Base-by-base conservation (phyloP, 2,888 invertebrate genomes). In the Dorcus parallelipipedus region DNA sequence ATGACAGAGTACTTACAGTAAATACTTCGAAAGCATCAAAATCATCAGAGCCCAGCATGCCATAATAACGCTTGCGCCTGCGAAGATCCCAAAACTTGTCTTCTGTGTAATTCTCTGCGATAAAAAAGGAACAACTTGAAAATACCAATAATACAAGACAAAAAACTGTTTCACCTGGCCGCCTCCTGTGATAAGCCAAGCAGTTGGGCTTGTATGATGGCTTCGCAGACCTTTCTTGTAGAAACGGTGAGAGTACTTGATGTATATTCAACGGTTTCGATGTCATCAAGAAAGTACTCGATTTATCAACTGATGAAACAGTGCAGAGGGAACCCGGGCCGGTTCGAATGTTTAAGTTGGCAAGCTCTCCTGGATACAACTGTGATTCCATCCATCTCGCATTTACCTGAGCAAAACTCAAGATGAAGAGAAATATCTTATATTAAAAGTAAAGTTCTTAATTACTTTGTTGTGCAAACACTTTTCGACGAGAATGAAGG, bases 271-370 rank as follows among this genome's bases (percentile, higher is more conserved):
- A 39, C 7, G 23, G 23, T 9, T 7, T 47, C 8, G 23, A 45
- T 7, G 38, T 23, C 58, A 60, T 61, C 49, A 83, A 66, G 60
- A 83, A 81, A 42, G 76, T 77, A 0, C 82, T 80, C 55, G 85
- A 82, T 66, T 83, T 82, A 71, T 86, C 86, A 0, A 84, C 79
- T 1, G 82, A 81, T 1, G 84, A 81, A 17, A 85, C 68, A 8
- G 84, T 82, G 68, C 86, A 86, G 1, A 85, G 67, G 0, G 86
- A 86, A 58, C 78, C 77, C 0, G 83, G 78, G 0, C 79, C 76
- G 1, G 84, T 81, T 64, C 78, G 77, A 7, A 86, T 72, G 39
- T 77, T 77, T 38, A 85, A 72, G 6, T 76, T 76, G 2, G 82
- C 79, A 17, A 73, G 67, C 9, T 78, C 76, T 8, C 84, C 85